These are phyloP conservation scores for Idris sp. DNA, from an alignment of 1,140 invertebrate species.

Conservation along the genomic window DNA sequence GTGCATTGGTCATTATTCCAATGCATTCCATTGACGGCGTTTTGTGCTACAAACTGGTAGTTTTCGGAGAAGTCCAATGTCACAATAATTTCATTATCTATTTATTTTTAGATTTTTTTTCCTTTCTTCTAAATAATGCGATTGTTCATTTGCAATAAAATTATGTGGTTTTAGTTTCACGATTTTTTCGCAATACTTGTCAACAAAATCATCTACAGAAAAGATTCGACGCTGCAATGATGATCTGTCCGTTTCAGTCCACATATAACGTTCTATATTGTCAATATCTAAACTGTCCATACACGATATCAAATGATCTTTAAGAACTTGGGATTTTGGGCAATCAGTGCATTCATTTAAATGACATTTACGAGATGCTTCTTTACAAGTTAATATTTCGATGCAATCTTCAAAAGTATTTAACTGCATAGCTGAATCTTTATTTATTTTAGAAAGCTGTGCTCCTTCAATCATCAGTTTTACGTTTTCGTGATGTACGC, in stretches of 20 bases:
- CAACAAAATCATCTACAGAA: no score
- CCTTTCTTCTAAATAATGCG: no score
- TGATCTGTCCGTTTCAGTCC: conserved; percentile 1
- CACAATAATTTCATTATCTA: conserved; percentile 5
- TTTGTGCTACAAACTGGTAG: no score
- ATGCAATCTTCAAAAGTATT: conserved; percentile 1
- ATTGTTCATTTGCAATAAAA: no score
- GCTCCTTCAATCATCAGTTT: conserved; percentile 27
- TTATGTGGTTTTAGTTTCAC: not conserved
- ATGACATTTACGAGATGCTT: no score
- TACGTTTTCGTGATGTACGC: conserved; percentile 26
- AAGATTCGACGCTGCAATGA: not conserved
- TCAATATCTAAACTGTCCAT: conserved; percentile 6
- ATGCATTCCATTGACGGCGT: no score
- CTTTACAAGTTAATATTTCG: conserved; percentile 1
- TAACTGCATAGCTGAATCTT: not conserved
- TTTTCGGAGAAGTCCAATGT: not conserved
- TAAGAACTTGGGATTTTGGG: not conserved
- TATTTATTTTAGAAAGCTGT: not conserved
- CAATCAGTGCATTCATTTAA: not conserved
- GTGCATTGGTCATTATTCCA: no score
- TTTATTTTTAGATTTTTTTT: no score
- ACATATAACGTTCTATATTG: no score
- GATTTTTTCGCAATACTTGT: not conserved
- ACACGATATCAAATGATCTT: not conserved